Evolutionary conservation across 2,113 vertebrate species (phyloP).

Genomic region (Tenrec ecaudatus): DNA sequence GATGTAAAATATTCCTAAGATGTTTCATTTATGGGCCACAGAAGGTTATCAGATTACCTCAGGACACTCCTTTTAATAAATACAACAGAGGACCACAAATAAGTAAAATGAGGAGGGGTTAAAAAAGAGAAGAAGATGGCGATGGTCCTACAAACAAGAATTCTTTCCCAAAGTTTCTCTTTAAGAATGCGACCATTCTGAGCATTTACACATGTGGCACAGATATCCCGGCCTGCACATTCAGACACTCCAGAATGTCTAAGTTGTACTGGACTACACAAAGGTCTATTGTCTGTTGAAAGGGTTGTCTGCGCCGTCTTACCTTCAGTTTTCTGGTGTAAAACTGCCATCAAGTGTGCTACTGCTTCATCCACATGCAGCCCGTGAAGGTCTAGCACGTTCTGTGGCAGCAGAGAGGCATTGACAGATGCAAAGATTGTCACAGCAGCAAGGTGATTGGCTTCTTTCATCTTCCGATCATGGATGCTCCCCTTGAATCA

Average conservation of each 20-base stretch:
- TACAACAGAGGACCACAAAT: not conserved
- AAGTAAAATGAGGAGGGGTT: not conserved
- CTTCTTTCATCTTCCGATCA: slow-evolving; percentile 95
- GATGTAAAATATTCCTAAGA: not conserved
- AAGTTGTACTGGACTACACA: not conserved
- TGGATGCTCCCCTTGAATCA: slow-evolving; percentile 93
- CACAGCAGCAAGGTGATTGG: slow-evolving; percentile 93
- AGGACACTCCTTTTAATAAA: not conserved
- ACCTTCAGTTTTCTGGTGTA: slow-evolving; percentile 94
- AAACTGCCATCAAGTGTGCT: slow-evolving; percentile 90
- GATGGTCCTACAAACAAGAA: not conserved
- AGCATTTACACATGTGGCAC: not conserved
- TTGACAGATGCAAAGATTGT: slow-evolving; percentile 96
- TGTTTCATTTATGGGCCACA: not conserved
- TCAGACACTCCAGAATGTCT: not conserved
- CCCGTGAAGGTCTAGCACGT: slow-evolving; percentile 97
- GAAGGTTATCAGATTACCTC: slow-evolving; percentile 14
- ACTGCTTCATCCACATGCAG: slow-evolving; percentile 96
- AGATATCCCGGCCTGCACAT: not conserved
- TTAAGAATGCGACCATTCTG: slow-evolving; percentile 21
- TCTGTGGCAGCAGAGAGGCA: slow-evolving; percentile 92
- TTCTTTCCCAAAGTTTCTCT: not conserved
- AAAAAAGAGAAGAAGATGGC: not conserved
- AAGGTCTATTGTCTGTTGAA: not conserved
- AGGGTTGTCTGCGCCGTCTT: slow-evolving; percentile 56